Conservation (phyloP, 2,888 invertebrate species). For the Drosophila limbata region DNA sequence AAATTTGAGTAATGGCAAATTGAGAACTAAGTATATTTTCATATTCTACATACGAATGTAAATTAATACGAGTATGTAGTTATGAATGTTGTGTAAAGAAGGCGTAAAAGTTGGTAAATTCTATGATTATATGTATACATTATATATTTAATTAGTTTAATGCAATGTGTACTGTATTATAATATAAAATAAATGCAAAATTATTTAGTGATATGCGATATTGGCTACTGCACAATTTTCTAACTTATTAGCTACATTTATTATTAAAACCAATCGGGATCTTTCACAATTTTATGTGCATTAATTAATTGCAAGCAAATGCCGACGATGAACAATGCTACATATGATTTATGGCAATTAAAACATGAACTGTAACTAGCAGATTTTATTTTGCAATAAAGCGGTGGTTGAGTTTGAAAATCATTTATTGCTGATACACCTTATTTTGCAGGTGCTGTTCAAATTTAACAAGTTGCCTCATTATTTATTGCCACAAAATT, state of each 20-base stretch:
- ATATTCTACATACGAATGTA: constrained; percentile 33
- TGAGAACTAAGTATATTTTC: constrained; percentile 23
- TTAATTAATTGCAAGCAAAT: not conserved
- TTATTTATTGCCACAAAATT: constrained; percentile 72
- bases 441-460: constrained; percentile 16
- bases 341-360: constrained; percentile 9
- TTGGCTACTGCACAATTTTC: constrained; percentile 16
- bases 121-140: constrained; percentile 64
- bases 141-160: constrained; percentile 78
- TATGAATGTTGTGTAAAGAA: constrained; percentile 53
- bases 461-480: constrained; percentile 65
- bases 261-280: not conserved
- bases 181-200: constrained; percentile 79
- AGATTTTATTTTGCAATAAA: constrained; percentile 17
- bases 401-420: constrained; percentile 7
- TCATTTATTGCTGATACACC: constrained; percentile 1
- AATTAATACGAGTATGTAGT: constrained; percentile 28
- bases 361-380: constrained; percentile 9
- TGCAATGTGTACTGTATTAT: constrained; percentile 79
- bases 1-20: constrained; percentile 37
- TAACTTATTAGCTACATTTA: not conserved
- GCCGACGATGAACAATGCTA: constrained; percentile 11
- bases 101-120: constrained; percentile 46
- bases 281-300: not conserved
- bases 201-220: constrained; percentile 74